phyloP scores from a whole-genome alignment of 2,888 invertebrate genomes.

The Clusia tigrina region DNA sequence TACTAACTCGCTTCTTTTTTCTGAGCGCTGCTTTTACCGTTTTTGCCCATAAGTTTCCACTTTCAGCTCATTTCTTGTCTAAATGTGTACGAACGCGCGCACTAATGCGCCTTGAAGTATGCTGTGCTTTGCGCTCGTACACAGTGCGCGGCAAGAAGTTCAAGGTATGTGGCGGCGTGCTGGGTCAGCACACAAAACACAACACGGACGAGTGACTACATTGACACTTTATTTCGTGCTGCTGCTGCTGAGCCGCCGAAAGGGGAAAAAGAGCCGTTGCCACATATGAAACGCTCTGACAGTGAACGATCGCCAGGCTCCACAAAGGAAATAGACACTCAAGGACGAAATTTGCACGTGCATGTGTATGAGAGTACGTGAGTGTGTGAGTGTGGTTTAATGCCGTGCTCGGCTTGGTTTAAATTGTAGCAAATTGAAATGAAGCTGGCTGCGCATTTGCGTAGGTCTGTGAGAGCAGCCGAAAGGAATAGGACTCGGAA shows the following conservation, averaged over 20 bases:
- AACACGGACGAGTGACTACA: not conserved
- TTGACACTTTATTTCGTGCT: not conserved
- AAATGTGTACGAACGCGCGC: no score
- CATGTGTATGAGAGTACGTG: no score
- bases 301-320: no score
- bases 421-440: not conserved
- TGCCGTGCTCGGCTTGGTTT: no score
- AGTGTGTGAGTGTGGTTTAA: no score
- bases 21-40: not conserved
- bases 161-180: not conserved
- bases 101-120: no score
- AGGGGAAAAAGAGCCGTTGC: not conserved
- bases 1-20: not conserved
- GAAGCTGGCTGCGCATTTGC: constrained; percentile 5
- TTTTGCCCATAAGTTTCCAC: not conserved
- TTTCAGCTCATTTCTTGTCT: not conserved
- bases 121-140: no score
- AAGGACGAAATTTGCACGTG: no score
- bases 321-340: not conserved
- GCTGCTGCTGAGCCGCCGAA: not conserved
- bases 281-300: no score
- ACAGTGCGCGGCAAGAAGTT: not conserved
- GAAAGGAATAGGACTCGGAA: no score
- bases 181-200: not conserved
- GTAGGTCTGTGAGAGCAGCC: not conserved